Percentiles rank a stretch among this genome's conserved stretches.
phyloP scores from a whole-genome alignment of 2,888 invertebrate genomes.

The Agelastica alni region DNA sequence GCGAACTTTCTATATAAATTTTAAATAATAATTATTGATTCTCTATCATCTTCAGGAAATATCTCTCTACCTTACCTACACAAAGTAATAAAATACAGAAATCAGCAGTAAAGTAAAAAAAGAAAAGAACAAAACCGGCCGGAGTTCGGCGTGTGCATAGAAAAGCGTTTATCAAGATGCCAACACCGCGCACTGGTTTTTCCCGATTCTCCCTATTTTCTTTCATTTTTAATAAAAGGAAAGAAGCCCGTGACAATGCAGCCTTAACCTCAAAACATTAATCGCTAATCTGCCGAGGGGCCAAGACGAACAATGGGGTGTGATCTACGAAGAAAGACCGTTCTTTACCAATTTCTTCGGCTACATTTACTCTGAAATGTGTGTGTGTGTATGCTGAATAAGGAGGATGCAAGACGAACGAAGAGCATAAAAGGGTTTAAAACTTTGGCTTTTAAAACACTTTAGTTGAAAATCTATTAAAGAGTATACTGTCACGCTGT shows the following conservation, averaged over 20 bases:
- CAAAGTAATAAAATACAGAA: not conserved
- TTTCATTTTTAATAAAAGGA: slow-evolving; percentile 17
- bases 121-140: not conserved
- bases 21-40: no score
- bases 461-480: no score
- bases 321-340: slow-evolving; percentile 58
- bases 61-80: not conserved
- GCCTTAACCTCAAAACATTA: slow-evolving; percentile 10
- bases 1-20: no score
- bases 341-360: slow-evolving; percentile 59
- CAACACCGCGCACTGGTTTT: slow-evolving; percentile 11
- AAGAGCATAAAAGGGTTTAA: slow-evolving; percentile 9
- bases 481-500: no score
- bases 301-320: slow-evolving; percentile 52
- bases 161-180: slow-evolving; percentile 22
- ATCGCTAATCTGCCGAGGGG: slow-evolving; percentile 45
- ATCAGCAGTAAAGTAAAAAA: not conserved
- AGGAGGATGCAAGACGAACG: slow-evolving; percentile 31
- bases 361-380: slow-evolving; percentile 58
- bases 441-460: no score
- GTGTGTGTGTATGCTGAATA: slow-evolving; percentile 55
- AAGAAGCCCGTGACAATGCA: slow-evolving; percentile 17
- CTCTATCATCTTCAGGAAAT: not conserved
- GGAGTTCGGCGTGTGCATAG: not conserved
- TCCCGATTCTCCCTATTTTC: slow-evolving; percentile 4